These are phyloP conservation scores for Muscidifurax raptorellus DNA, from an alignment of 1,140 invertebrate species.

Conservation along the genomic window DNA sequence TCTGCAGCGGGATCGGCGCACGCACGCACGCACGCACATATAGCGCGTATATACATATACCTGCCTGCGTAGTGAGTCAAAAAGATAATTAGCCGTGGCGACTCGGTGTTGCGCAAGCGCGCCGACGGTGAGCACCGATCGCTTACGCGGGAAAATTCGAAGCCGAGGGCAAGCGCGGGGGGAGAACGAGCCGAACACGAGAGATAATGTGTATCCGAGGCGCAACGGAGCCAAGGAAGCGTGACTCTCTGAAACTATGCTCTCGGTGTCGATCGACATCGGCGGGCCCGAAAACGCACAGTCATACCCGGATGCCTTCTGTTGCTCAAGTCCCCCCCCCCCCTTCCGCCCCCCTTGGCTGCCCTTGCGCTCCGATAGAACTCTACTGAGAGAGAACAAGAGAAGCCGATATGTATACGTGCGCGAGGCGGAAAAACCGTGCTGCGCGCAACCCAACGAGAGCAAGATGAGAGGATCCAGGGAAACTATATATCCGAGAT, in stretches of 20 bases:
- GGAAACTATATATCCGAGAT: not conserved
- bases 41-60: not conserved
- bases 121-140: not conserved
- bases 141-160: conserved; percentile 15
- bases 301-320: conserved; percentile 69
- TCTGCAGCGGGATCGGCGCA: not conserved
- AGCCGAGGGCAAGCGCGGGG: not conserved
- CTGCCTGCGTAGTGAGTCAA: not conserved
- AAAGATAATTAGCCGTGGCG: conserved; percentile 38
- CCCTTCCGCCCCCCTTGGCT: conserved; percentile 38
- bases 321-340: conserved; percentile 58
- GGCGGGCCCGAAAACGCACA: conserved; percentile 61
- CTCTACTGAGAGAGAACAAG: not conserved
- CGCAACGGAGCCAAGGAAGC: conserved; percentile 46
- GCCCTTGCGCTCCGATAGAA: conserved; percentile 11
- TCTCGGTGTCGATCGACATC: conserved; percentile 40
- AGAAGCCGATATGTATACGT: not conserved
- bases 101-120: conserved; percentile 36
- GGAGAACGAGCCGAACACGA: not conserved
- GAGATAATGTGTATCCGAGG: conserved; percentile 45
- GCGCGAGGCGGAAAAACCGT: not conserved
- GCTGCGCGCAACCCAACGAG: not conserved
- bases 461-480: not conserved
- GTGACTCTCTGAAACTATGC: conserved; percentile 46
- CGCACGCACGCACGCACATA: not conserved